Percentiles rank a stretch among this genome's conserved stretches.
phyloP scores from a whole-genome alignment of 2,113 vertebrate genomes.

The Festucalex cinctus region DNA sequence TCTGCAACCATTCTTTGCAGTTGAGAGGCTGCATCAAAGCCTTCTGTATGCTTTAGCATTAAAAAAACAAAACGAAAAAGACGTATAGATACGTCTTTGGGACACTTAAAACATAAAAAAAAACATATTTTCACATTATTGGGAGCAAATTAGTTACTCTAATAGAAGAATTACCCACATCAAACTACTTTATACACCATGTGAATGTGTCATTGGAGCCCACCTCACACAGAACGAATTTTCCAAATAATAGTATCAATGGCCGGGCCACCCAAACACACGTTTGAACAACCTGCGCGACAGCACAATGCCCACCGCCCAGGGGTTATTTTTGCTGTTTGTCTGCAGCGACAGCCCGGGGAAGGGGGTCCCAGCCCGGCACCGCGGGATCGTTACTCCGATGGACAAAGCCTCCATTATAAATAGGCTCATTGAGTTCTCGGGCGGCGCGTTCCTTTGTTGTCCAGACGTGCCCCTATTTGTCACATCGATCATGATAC shows the following conservation, averaged over 20 bases:
- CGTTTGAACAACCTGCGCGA: slow-evolving; percentile 49
- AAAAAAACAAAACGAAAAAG: too few species aligned
- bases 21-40: too few species aligned
- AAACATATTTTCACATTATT: too few species aligned
- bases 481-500: slow-evolving; percentile 72
- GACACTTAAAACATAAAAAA: too few species aligned
- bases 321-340: slow-evolving; percentile 47
- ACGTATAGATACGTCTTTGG: too few species aligned
- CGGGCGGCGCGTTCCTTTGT: slow-evolving; percentile 59
- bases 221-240: background rate
- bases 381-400: slow-evolving; percentile 65
- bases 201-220: background rate
- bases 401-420: slow-evolving; percentile 67
- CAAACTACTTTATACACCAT: too few species aligned
- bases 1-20: too few species aligned
- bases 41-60: too few species aligned
- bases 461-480: slow-evolving; percentile 66
- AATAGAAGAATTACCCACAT: too few species aligned
- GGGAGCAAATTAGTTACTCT: too few species aligned
- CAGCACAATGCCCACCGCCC: slow-evolving; percentile 37
- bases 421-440: slow-evolving; percentile 72
- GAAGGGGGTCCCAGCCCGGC: slow-evolving; percentile 44
- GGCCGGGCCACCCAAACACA: slow-evolving; percentile 7
- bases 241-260: background rate
- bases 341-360: slow-evolving; percentile 46